Base-by-base conservation (phyloP, 2,888 invertebrate genomes). In the Drosophila putrida region DNA sequence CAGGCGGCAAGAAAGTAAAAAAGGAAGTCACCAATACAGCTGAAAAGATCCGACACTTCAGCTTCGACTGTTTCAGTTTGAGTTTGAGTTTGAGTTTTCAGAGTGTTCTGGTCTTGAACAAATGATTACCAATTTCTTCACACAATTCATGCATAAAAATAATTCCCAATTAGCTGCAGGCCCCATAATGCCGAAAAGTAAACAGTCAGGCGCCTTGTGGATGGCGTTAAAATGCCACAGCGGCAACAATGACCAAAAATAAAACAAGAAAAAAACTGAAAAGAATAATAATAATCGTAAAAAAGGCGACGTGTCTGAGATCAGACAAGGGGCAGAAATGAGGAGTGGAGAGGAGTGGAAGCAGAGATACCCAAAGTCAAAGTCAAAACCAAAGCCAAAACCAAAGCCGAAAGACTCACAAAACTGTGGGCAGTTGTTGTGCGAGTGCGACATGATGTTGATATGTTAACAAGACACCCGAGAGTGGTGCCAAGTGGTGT, bases 401-500 rank as follows among this genome's bases (percentile, higher is more conserved):
- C 13, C 39, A 36, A 46, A 41, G 20, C 41, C 39, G 10, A 41
- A 41, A 54, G 33, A 53, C 36, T 11, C 50, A 39, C 27, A 11
- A 31, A 65, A 63, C 77, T 80, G 77, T 76, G 75, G 62, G 68
- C 68, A 63, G 74, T 72, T 62, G 79, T 72, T 72, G 75, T 75
- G 79, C 75, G 82, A 88, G 86, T 82, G 90, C 81, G 88, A 86
- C 89, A 86, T 83, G 90, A 86, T 86, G 90, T 86, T 90, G 90
- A 89, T 87, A 86, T 86, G 86, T 86, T 86, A 86, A 86, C 90
- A 86, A 86, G 90, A 88, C 87, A 87, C 89, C 87, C 84, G 80
- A 84, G 88, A 85, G 89, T 82, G 82, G 85, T 85, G 82, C 88
- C 89, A 86, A 89, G 88, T 89, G 78, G 89, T 82, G 75, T 78